Evolutionary conservation across 1,140 invertebrate species (phyloP).

Genomic region (Musca vetustissima): DNA sequence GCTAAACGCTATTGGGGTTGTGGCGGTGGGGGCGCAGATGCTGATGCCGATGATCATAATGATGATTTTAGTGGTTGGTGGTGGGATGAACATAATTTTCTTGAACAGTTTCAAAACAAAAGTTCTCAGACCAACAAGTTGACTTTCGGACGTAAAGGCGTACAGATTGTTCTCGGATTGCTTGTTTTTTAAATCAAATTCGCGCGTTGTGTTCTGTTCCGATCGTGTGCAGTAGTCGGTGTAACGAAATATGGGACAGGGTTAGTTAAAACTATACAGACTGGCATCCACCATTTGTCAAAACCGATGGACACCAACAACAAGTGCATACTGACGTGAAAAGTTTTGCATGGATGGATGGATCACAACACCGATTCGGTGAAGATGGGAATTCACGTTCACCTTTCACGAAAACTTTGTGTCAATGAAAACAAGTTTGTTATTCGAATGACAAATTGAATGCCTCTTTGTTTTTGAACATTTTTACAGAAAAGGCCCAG

Average conservation of each 20-base stretch:
- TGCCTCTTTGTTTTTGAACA: no score
- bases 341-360: no score
- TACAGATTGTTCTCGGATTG: slow-evolving; percentile 11
- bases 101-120: slow-evolving; percentile 25
- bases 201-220: slow-evolving; percentile 16
- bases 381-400: no score
- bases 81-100: slow-evolving; percentile 5
- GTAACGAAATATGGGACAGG: slow-evolving; percentile 31
- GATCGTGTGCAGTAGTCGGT: slow-evolving; percentile 1
- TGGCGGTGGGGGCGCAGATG: not conserved
- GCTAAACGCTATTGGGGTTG: not conserved
- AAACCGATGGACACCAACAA: no score
- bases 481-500: slow-evolving; percentile 46
- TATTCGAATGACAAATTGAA: not conserved
- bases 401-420: no score
- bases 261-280: slow-evolving; percentile 22
- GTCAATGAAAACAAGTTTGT: not conserved
- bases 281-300: no score
- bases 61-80: slow-evolving; percentile 1
- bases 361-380: no score
- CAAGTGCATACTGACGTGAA: no score
- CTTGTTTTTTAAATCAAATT: no score
- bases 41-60: not conserved
- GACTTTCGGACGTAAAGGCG: slow-evolving; percentile 30
- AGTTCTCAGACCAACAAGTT: slow-evolving; percentile 24